Conservation (phyloP, 2,888 invertebrate genomes). For the Diadegma fenestrale region DNA sequence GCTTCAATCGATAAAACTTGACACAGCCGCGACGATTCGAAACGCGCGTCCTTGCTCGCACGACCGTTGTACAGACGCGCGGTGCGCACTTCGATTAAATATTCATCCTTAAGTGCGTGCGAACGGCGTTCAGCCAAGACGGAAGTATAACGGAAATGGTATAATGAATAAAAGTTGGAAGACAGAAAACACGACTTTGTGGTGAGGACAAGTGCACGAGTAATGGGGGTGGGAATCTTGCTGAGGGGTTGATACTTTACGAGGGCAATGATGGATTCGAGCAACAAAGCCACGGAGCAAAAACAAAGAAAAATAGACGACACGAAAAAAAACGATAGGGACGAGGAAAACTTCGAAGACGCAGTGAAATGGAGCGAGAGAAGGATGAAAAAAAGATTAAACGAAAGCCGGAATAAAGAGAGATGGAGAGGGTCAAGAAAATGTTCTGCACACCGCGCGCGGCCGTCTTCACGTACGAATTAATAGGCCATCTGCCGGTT, state of each 20-base stretch:
- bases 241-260: slow-evolving; percentile 19
- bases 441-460: slow-evolving; percentile 18
- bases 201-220: slow-evolving; percentile 33
- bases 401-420: background rate
- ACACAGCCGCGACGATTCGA: background rate
- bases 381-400: slow-evolving; percentile 19
- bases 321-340: background rate
- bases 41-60: background rate
- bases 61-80: background rate
- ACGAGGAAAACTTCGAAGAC: background rate
- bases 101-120: slow-evolving; percentile 27
- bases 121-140: background rate
- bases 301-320: background rate
- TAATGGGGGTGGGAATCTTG: slow-evolving; percentile 21
- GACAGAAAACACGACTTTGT: background rate
- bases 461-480: slow-evolving; percentile 76
- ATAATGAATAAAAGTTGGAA: background rate
- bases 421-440: slow-evolving; percentile 25
- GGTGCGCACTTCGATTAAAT: background rate
- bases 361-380: background rate
- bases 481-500: slow-evolving; percentile 83
- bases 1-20: background rate
- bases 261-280: background rate
- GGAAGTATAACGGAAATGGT: slow-evolving; percentile 35
- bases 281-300: background rate